Base-by-base conservation (phyloP, 2,797 vertebrate genomes). In the Gobionotothen gibberifrons region DNA sequence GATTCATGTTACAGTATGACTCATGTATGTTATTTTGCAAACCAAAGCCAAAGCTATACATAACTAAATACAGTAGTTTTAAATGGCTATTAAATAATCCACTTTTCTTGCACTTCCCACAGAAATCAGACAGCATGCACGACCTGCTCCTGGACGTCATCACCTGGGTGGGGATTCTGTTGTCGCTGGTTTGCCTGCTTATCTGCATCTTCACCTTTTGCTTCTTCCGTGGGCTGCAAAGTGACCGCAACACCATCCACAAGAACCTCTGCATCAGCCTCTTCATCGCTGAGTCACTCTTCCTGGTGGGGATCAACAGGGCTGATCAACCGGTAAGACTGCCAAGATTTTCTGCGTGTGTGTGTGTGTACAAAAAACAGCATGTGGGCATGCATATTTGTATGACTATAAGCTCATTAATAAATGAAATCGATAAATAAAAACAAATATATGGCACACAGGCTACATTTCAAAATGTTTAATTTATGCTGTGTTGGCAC, bases 191-290 rank as follows among this genome's bases (percentile, higher is more conserved):
- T 67, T 99, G 98, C 89, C 96, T 99, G 85, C 94, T 99, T 84
- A 98, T 99, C 89, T 98, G 97, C 95, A 98, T 99, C 95, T 99
- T 99, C 94, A 99, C 98, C 76, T 99, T 99, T 88, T 99, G 98
- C 94, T 99, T 98, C 94, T 99, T 99, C 93, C 96, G 97, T 0
- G 98, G 97, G 16, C 96, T 99, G 75, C 98, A 99, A 90, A 98
- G 97, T 0, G 97, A 99, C 82, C 95, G 98, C 51, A 99, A 99
- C 90, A 99, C 98, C 0, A 99, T 99, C 90, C 98, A 99, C 90
- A 99, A 99, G 93, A 99, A 99, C 84, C 93, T 99, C 71, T 99
- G 97, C 88, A 96, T 99, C 92, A 99, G 97, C 86, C 96, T 99
- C 39, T 99, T 99, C 3, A 97, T 99, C 69, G 98, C 97, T 7